Conservation (phyloP, 2,888 invertebrate genomes). For the Eurytoma californica region DNA sequence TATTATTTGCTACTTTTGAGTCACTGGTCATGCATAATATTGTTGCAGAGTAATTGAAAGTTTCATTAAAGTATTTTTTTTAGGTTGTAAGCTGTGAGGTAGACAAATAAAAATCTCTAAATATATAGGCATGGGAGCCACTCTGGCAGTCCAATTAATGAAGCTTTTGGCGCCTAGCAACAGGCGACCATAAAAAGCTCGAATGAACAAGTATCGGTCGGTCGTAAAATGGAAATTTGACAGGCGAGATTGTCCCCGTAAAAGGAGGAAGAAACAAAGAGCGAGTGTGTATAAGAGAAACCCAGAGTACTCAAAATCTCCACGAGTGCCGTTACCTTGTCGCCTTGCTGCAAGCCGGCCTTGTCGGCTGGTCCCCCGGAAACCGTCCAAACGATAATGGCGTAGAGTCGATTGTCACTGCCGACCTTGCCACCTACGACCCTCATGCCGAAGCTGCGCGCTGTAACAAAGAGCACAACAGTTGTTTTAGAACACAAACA, state of each 20-base stretch:
- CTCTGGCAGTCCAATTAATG: constrained; percentile 15
- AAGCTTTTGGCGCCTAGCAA: background rate
- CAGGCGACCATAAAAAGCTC: background rate
- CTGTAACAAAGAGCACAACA: constrained; percentile 60
- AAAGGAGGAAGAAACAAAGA: background rate
- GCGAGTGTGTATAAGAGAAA: background rate
- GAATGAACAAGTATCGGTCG: constrained; percentile 6
- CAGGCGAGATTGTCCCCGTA: constrained; percentile 4
- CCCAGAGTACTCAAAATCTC: background rate
- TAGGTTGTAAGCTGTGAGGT: background rate
- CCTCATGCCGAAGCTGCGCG: constrained; percentile 95
- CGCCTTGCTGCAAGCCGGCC: constrained; percentile 91
- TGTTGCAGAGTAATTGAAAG: no score
- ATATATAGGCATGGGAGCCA: no score
- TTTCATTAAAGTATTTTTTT: no score
- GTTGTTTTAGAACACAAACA: background rate
- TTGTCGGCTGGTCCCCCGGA: constrained; percentile 94
- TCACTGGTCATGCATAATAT: no score
- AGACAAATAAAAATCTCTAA: background rate
- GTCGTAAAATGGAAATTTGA: constrained; percentile 39
- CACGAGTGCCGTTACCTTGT: constrained; percentile 80
- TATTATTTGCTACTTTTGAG: no score
- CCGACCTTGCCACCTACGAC: constrained; percentile 95
- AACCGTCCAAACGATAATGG: constrained; percentile 94
- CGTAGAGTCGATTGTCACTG: constrained; percentile 89